Conservation (phyloP, 2,797 vertebrate species). For the Helarctos malayanus region DNA sequence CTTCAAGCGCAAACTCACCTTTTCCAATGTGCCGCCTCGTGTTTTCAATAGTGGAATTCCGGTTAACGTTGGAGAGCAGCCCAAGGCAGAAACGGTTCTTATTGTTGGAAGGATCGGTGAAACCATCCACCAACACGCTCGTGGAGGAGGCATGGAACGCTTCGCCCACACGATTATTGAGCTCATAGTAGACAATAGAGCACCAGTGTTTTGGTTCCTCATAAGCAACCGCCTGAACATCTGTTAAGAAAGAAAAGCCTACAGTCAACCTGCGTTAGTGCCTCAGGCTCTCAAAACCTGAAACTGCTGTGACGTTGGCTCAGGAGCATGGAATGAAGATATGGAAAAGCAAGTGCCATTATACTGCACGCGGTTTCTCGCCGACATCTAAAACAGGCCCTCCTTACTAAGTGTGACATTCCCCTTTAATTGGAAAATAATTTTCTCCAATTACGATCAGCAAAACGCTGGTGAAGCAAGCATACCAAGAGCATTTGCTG, state of each 20-base stretch:
- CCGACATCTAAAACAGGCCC: not conserved
- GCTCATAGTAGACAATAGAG: constrained; percentile 99
- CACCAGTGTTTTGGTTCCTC: constrained; percentile 99
- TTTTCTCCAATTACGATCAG: constrained; percentile 35
- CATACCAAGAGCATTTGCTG: not conserved
- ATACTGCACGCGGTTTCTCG: not conserved
- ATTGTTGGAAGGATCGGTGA: constrained; percentile 99
- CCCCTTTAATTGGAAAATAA: not conserved
- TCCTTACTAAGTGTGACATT: not conserved
- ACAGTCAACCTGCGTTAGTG: not conserved
- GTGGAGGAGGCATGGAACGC: constrained; percentile 99
- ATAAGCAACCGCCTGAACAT: constrained; percentile 98
- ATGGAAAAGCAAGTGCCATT: not conserved
- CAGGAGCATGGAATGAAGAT: constrained; percentile 38
- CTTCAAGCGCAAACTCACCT: constrained; percentile 88
- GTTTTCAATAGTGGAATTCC: constrained; percentile 99
- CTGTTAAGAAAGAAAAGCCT: constrained; percentile 88
- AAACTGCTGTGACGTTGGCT: constrained; percentile 28
- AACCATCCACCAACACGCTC: constrained; percentile 98
- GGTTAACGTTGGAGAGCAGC: constrained; percentile 98
- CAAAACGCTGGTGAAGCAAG: not conserved
- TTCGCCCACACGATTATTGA: constrained; percentile 98
- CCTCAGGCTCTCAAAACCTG: not conserved
- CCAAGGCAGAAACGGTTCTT: constrained; percentile 99
- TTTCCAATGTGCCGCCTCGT: constrained; percentile 98